These are phyloP conservation scores for Melanocharis versteri DNA, from an alignment of 2,113 vertebrate genomes.

Conservation along the genomic window DNA sequence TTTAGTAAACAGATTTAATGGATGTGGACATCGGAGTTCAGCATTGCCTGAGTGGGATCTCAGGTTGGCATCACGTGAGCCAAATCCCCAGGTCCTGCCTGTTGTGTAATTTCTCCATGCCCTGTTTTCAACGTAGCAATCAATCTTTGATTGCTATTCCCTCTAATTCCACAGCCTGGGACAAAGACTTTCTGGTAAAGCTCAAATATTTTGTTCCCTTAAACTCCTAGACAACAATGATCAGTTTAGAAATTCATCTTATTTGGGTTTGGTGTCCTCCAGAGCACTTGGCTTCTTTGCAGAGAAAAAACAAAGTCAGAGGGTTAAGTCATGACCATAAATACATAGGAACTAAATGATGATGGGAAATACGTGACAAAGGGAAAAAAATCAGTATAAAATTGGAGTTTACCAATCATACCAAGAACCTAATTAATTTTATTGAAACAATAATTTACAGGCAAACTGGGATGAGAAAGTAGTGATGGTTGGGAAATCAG, in stretches of 20 bases:
- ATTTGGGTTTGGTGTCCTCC: not conserved
- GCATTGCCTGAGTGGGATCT: constrained; percentile 7
- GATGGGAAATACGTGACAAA: not conserved
- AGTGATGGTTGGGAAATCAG: not conserved
- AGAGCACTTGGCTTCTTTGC: not conserved
- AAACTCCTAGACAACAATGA: not conserved
- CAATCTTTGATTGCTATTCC: not conserved
- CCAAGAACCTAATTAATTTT: not conserved
- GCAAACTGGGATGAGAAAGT: not conserved
- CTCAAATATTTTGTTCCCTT: not conserved
- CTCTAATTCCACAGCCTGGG: not conserved
- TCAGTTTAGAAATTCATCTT: not conserved
- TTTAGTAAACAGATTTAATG: constrained; percentile 77
- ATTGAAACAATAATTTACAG: not conserved
- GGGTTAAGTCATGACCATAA: not conserved
- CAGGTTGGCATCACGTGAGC: constrained; percentile 27
- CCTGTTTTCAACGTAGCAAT: not conserved
- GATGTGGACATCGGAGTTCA: constrained; percentile 64
- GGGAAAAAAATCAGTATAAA: not conserved
- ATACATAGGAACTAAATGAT: not conserved
- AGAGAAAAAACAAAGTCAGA: not conserved
- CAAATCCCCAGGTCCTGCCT: constrained; percentile 10
- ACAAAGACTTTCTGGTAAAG: not conserved
- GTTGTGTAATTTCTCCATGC: constrained; percentile 24
- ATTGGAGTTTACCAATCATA: not conserved